Conservation (phyloP, 2,113 vertebrate species). For the Rhineura floridana region DNA sequence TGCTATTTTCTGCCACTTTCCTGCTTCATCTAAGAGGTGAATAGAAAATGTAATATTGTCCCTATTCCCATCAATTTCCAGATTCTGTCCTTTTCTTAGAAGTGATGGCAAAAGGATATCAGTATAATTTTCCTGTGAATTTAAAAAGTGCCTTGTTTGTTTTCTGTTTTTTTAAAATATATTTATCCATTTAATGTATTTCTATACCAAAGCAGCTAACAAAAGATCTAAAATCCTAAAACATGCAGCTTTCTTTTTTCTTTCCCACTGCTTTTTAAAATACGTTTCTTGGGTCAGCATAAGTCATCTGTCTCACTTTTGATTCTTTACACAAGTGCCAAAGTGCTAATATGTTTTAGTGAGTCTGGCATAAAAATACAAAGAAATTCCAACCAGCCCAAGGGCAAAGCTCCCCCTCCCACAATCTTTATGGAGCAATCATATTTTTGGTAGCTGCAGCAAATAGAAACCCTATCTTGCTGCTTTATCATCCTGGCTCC, state of each 20-base stretch:
- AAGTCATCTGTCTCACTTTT: slow-evolving; percentile 53
- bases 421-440: slow-evolving; percentile 19
- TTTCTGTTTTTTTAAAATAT: neutral
- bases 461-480: slow-evolving; percentile 1
- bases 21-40: neutral
- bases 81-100: neutral
- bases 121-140: neutral
- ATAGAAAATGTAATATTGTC: neutral
- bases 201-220: neutral
- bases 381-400: slow-evolving; percentile 35
- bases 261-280: neutral
- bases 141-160: neutral
- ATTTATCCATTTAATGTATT: no score
- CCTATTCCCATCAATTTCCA: neutral
- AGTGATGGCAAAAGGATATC: neutral
- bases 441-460: slow-evolving; percentile 45
- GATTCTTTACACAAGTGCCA: slow-evolving; percentile 3
- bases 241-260: neutral
- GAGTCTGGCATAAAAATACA: slow-evolving; percentile 32
- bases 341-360: slow-evolving; percentile 54
- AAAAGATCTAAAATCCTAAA: neutral
- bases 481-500: slow-evolving; percentile 31
- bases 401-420: slow-evolving; percentile 29
- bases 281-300: slow-evolving; percentile 36
- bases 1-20: neutral